Percentiles rank a stretch among this genome's conserved stretches.
phyloP scores from a whole-genome alignment of 2,113 vertebrate genomes.

The Scomber scombrus region DNA sequence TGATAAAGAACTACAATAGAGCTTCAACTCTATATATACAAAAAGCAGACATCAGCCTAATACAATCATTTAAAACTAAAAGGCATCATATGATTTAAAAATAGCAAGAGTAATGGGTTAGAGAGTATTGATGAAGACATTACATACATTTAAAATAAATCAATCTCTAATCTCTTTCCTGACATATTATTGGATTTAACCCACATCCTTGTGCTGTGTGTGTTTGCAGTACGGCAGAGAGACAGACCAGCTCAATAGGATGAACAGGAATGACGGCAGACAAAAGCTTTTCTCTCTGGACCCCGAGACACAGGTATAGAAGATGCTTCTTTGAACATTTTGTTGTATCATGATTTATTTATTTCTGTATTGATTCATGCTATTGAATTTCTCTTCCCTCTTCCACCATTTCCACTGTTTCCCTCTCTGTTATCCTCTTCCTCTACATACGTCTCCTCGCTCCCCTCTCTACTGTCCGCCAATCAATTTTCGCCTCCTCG shows the following conservation, averaged over 20 bases:
- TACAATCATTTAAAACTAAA: not conserved
- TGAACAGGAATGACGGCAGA: slow-evolving; percentile 94
- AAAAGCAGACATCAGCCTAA: too few relatives aligned
- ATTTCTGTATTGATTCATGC: slow-evolving; percentile 49
- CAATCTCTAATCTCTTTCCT: too few relatives aligned
- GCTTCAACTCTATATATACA: too few relatives aligned
- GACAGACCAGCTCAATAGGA: slow-evolving; percentile 96
- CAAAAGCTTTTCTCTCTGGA: slow-evolving; percentile 95
- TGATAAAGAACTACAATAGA: too few relatives aligned
- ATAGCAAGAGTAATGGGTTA: too few relatives aligned
- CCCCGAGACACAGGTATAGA: slow-evolving; percentile 92
- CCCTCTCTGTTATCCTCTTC: slow-evolving; percentile 34
- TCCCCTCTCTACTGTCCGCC: not conserved
- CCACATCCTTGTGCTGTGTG: not conserved
- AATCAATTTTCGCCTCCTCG: not conserved
- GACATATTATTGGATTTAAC: too few relatives aligned
- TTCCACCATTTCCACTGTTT: not conserved
- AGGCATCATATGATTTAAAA: too few relatives aligned
- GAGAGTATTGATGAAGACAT: too few relatives aligned
- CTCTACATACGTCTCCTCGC: not conserved
- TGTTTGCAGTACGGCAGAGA: slow-evolving; percentile 92
- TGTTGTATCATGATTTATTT: slow-evolving; percentile 35
- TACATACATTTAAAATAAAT: too few relatives aligned
- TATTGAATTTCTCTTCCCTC: slow-evolving; percentile 13
- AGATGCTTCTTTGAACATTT: not conserved